Evolutionary conservation across 2,113 vertebrate species (phyloP).

Genomic region (Istiophorus platypterus): DNA sequence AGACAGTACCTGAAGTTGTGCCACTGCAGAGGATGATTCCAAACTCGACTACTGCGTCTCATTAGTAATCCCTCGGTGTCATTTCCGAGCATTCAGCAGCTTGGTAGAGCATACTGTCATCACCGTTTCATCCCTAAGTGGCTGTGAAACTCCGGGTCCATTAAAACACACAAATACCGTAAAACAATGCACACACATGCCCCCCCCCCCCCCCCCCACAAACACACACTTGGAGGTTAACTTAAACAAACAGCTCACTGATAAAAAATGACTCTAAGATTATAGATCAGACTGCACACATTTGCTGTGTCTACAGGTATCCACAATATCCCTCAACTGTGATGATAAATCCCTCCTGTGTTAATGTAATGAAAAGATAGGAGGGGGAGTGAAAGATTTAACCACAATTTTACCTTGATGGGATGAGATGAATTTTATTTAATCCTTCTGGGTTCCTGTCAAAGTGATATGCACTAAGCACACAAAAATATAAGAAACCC

Average conservation of each 20-base stretch:
- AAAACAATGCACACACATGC: slow-evolving; percentile 20
- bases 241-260: slow-evolving; percentile 36
- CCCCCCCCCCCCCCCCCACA: neutral
- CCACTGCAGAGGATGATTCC: slow-evolving; percentile 41
- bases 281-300: slow-evolving; percentile 41
- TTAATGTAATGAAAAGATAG: slow-evolving; percentile 4
- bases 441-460: neutral
- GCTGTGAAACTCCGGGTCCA: slow-evolving; percentile 49
- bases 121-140: slow-evolving; percentile 55
- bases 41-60: slow-evolving; percentile 37
- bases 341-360: slow-evolving; percentile 2
- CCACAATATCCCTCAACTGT: slow-evolving; percentile 9
- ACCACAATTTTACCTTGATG: neutral
- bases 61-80: slow-evolving; percentile 65
- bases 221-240: slow-evolving; percentile 26
- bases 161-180: slow-evolving; percentile 40
- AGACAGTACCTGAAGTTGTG: slow-evolving; percentile 11
- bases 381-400: neutral
- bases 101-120: slow-evolving; percentile 49
- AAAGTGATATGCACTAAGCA: slow-evolving; percentile 4
- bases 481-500: slow-evolving; percentile 3
- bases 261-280: slow-evolving; percentile 63
- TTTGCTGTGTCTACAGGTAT: slow-evolving; percentile 19
- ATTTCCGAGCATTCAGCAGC: slow-evolving; percentile 43
- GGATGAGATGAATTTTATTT: slow-evolving; percentile 25